Evolutionary conservation across 2,797 vertebrate species (phyloP), one percentile per base, ranked within the genome.

Genomic region (Sciurus vulgaris): DNA sequence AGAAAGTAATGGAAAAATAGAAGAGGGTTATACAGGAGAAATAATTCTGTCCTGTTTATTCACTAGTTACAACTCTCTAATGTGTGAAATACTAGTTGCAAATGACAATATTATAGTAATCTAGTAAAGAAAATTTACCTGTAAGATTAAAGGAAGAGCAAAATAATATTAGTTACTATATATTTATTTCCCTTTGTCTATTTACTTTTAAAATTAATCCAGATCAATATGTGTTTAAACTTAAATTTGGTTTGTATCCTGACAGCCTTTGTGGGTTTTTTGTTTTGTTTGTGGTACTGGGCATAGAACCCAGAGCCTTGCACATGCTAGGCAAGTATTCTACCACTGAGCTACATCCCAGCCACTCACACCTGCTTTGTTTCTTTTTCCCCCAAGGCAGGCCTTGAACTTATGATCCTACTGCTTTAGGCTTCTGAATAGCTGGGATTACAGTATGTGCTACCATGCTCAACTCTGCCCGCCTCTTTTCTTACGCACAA

Each of bases 101-200:
- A 88, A 49, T 69, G 65, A 44, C 94, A 74, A 5, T 89, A 35
- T 69, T 92, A 77, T 14, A 63, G 5, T 70, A 92, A 88, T 88
- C 54, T 24, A 93, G 17, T 91, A 83, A 96, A 94, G 74, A 86
- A 94, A 89, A 65, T 83, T 84, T 82, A 77, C 72, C 47, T 94
- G 30, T 76, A 79, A 65, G 30, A 33, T 74, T 91, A 89, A 91
- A 84, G 65, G 51, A 85, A 92, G 89, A 61, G 7, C 28, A 93
- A 78, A 86, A 74, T 89, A 78, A 89, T 70, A 59, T 77, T 92
- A 79, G 22, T 79, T 35, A 38, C 11, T 17, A 59, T 74, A 41
- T 44, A 38, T 87, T 94, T 84, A 69, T 93, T 82, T 88, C 77
- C 30, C 33, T 89, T 79, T 56, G 7, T 92, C 49, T 90, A 49